Evolutionary conservation across 2,797 vertebrate species (phyloP).

Genomic region (Cyprinodon diabolis): DNA sequence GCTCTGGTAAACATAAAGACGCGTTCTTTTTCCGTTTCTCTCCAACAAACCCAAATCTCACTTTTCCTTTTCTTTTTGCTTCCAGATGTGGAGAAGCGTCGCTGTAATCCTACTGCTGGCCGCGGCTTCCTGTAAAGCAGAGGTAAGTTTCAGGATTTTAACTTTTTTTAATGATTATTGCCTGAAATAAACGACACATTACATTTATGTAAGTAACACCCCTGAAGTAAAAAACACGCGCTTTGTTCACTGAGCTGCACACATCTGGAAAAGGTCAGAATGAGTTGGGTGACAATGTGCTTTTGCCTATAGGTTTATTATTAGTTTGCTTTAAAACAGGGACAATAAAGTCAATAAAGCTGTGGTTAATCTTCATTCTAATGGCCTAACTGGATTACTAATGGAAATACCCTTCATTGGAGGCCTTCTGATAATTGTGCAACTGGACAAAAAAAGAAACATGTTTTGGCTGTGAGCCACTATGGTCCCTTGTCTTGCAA

Average conservation of each 20-base stretch:
- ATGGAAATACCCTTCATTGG: conserved; percentile 6
- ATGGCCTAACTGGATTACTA: conserved; percentile 22
- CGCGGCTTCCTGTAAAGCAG: conserved; percentile 60
- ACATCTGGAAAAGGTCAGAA: conserved; percentile 51
- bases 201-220: not conserved
- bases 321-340: not conserved
- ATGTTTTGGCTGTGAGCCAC: conserved; percentile 2
- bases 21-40: conserved; percentile 7
- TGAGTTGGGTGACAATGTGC: conserved; percentile 5
- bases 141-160: conserved; percentile 71
- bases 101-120: conserved; percentile 72
- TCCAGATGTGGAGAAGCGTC: conserved; percentile 80
- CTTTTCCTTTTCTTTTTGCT: conserved; percentile 31
- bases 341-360: not conserved
- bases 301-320: not conserved
- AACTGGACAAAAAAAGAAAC: not conserved
- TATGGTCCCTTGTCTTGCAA: not conserved
- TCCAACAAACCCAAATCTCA: conserved; percentile 10
- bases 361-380: conserved; percentile 33
- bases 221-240: not conserved
- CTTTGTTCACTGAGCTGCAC: conserved; percentile 16
- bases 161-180: not conserved
- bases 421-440: not conserved
- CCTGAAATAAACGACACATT: not conserved
- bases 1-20: not conserved